Percentiles rank a stretch among this genome's conserved stretches.
These are phyloP conservation scores for Polietes domitor DNA, from an alignment of 2,888 invertebrate species.

Conservation along the genomic window DNA sequence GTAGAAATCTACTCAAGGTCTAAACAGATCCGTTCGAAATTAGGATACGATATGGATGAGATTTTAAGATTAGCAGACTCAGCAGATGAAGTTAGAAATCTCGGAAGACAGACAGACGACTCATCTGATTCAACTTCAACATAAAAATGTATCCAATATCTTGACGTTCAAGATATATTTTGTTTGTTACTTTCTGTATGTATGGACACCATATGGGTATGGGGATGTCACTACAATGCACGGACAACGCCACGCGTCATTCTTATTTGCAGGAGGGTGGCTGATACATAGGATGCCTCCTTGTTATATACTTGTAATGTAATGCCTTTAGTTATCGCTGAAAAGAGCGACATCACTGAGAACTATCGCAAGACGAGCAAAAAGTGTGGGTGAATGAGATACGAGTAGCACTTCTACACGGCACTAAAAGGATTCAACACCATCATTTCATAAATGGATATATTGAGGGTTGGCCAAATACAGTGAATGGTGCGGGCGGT, in stretches of 20 bases:
- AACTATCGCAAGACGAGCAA: not conserved
- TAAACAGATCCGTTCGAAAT: too few species aligned
- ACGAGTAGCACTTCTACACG: not conserved
- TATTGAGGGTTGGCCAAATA: not conserved
- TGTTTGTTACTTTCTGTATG: not conserved
- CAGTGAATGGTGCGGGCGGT: not conserved
- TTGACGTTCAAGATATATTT: not conserved
- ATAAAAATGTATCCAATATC: too few species aligned
- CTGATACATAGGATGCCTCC: not conserved
- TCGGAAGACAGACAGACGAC: too few species aligned
- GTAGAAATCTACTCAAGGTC: too few species aligned
- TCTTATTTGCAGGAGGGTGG: not conserved
- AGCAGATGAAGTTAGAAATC: too few species aligned
- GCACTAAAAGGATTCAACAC: not conserved
- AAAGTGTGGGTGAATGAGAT: not conserved
- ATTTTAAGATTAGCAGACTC: too few species aligned
- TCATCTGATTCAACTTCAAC: too few species aligned
- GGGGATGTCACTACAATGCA: conserved; percentile 6
- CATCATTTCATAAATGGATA: not conserved
- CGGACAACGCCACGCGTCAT: conserved; percentile 2
- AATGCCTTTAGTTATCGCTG: conserved; percentile 11
- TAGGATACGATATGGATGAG: too few species aligned
- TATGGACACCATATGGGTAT: not conserved
- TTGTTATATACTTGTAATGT: not conserved
- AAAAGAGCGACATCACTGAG: not conserved